Evolutionary conservation across 2,888 invertebrate genomes (phyloP), one percentile per base, ranked within the genome.

Genomic region (Yponomeuta sedellus): DNA sequence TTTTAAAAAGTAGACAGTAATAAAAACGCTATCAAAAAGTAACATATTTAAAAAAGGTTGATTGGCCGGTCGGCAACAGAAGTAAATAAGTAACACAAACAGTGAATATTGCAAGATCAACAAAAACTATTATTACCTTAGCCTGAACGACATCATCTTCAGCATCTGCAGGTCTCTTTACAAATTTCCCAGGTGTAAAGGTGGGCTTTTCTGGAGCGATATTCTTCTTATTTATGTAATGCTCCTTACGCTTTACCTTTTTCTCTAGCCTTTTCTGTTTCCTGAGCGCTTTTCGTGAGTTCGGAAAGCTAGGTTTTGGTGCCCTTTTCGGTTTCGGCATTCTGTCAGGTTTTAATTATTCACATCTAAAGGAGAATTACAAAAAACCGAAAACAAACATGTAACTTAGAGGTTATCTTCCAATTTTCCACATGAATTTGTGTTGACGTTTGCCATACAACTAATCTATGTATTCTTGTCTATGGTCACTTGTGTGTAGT

Each of bases 241-340:
- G 88, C 71, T 90, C 87, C 68, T 83, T 80, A 2, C 86, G 79
- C 68, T 76, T 83, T 44, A 92, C 82, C 76, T 96, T 97, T 75
- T 96, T 96, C 66, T 93, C 89, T 67, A 93, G 88, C 16, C 95
- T 85, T 71, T 94, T 93, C 68, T 94, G 94, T 81, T 96, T 96
- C 0, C 96, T 92, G n/a, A 93, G 78, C 70, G 94, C 92, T 85
- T 96, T 96, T 25, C 96, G 91, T 0, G 93, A 80, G 67, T 87
- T 89, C 64, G 79, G 74, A 68, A 82, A 77, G 69, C 76, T 77
- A 8, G 81, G 78, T n/a, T 76, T 77, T 6, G 71, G 67, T 5
- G 64, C 70, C 16, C 72, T 67, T 71, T 83, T 86, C 4, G 69
- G 67, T 74, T 84, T 86, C 72, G 85, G 88, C 81, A 85, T 83